These are phyloP conservation scores for Julus scandinavius DNA, from an alignment of 2,888 invertebrate genomes.

Conservation along the genomic window DNA sequence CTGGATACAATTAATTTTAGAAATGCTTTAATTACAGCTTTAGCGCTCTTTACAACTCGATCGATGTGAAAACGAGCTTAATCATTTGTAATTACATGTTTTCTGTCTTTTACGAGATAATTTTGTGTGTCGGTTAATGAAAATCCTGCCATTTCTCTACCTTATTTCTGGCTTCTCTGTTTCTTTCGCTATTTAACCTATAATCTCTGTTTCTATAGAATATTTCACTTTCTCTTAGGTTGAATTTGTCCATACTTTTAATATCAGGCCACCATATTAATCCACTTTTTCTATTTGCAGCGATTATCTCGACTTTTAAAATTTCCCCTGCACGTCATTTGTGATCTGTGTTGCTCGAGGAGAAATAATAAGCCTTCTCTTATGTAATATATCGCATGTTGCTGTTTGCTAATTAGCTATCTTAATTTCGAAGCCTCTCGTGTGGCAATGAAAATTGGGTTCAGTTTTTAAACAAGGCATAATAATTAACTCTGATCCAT, in stretches of 20 bases:
- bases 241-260: conserved; percentile 6
- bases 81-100: not conserved
- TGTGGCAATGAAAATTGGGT: not conserved
- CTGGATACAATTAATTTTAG: not conserved
- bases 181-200: not conserved
- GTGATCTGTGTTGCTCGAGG: conserved; percentile 51
- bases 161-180: not conserved
- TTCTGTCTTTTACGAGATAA: not conserved
- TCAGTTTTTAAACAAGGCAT: not conserved
- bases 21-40: no score
- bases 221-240: not conserved
- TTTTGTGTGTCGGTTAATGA: not conserved
- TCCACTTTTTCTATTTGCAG: conserved; percentile 54
- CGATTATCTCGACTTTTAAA: conserved; percentile 55
- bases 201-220: not conserved
- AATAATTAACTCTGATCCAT: not conserved
- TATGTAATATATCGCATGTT: not conserved
- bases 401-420: conserved; percentile 7
- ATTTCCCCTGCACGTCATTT: conserved; percentile 50
- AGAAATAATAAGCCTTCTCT: conserved; percentile 15
- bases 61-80: no score
- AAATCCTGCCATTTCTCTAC: not conserved
- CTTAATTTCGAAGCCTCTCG: not conserved
- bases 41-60: no score
- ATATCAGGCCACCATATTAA: conserved; percentile 14